Base-by-base conservation (phyloP, 2,797 vertebrate species). In the Valencia hispanica region DNA sequence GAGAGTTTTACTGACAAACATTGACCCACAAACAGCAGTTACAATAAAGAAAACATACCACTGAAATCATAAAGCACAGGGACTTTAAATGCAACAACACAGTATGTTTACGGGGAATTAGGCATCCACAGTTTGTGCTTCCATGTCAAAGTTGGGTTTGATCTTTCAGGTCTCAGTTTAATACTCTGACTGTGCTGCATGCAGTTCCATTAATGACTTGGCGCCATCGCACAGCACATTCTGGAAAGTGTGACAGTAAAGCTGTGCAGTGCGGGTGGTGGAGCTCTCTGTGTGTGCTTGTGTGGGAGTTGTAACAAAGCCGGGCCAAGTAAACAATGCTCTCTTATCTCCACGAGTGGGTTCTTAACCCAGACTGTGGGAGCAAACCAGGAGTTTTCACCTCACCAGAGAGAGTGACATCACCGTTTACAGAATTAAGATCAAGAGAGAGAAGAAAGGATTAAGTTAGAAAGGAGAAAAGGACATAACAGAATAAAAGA, bases 251-350 rank as follows among this genome's bases (percentile, higher is more conserved):
- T 88, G 83, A 87, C 78, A 70, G 83, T 61, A 25, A 79, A 84
- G 77, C 71, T 59, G 74, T 79, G 76, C 72, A 14, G 75, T 83
- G 80, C 48, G 65, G 74, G 81, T 72, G 39, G 74, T 17, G 30
- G 79, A 83, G 83, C 82, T 84, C 70, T 82, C 76, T 48, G 63
- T 86, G 80, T 87, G 86, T 78, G 79, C 78, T 61, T 84, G 89
- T 84, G 89, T 90, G 88, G 86, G 91, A 81, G 90, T 88, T 83
- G 77, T 71, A 89, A 82, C 84, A 82, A 85, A 73, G 81, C 84
- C 30, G 75, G 81, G 90, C 87, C 81, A 80, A 91, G 81, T 89
- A 91, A 92, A 93, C 89, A 93, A 89, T 78, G 83, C 83, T 25
- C 80, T 88, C 88, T 89, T 90, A 86, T 87, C 82, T 88, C 74